phyloP scores from a whole-genome alignment of 2,888 invertebrate genomes.

The Chalcosyrphus nemorum region DNA sequence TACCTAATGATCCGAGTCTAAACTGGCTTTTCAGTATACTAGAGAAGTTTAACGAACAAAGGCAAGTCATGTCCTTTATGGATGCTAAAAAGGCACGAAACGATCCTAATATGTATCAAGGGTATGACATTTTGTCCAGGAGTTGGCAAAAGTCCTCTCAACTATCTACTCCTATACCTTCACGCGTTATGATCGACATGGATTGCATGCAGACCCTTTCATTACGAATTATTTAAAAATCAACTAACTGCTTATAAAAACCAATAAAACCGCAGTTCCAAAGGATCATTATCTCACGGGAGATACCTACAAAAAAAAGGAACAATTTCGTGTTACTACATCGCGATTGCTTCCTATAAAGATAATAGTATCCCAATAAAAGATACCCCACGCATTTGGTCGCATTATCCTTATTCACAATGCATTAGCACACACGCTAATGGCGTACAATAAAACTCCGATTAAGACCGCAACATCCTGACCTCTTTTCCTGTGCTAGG shows the following conservation, averaged over 20 bases:
- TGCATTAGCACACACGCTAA: conserved; percentile 67
- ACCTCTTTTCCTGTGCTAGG: not conserved
- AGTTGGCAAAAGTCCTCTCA: too few relatives aligned
- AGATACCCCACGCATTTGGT: conserved; percentile 23
- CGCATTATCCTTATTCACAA: conserved; percentile 49
- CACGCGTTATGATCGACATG: not conserved
- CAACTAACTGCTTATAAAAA: too few relatives aligned
- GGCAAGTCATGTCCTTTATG: too few relatives aligned
- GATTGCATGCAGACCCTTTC: not conserved
- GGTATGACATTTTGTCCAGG: too few relatives aligned
- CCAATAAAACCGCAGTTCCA: not conserved
- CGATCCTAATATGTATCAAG: too few relatives aligned
- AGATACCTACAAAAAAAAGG: too few relatives aligned
- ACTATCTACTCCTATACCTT: too few relatives aligned
- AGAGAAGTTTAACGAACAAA: too few relatives aligned
- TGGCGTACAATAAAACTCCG: conserved; percentile 56
- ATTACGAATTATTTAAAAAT: too few relatives aligned
- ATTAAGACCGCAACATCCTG: conserved; percentile 46
- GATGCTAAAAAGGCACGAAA: too few relatives aligned
- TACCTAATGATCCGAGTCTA: too few relatives aligned
- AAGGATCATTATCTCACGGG: not conserved
- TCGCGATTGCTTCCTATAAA: not conserved
- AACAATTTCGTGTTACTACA: conserved; percentile 5
- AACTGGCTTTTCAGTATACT: too few relatives aligned
- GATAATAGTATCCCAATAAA: not conserved